Conservation (phyloP, 53 echinoderm and acorn worm genomes). For the Patiria pectinifera region DNA sequence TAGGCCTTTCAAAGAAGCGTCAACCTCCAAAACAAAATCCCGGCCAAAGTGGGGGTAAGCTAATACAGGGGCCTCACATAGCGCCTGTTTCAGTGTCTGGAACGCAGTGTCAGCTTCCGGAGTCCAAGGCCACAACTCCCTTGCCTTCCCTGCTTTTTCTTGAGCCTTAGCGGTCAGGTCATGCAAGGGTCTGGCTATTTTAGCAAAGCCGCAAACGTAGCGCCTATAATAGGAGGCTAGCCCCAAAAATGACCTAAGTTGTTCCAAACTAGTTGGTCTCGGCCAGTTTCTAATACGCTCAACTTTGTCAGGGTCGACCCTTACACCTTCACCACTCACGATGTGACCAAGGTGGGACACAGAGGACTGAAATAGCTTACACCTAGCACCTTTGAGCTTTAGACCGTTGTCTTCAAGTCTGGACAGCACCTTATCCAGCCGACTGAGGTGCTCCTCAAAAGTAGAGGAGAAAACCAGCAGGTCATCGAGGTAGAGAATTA, state of each 20-base stretch:
- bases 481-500: conserved; percentile 68
- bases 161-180: conserved; percentile 14
- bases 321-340: conserved; percentile 48
- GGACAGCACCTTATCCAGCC: conserved; percentile 47
- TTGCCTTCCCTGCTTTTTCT: conserved; percentile 7
- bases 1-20: conserved; percentile 49
- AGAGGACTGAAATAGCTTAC: conserved; percentile 12
- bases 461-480: conserved; percentile 54
- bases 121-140: too few species aligned
- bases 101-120: too few species aligned
- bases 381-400: conserved; percentile 69
- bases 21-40: conserved; percentile 41
- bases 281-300: conserved; percentile 51
- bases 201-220: conserved; percentile 45
- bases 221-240: conserved; percentile 65
- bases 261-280: conserved; percentile 16
- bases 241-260: conserved; percentile 67
- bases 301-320: conserved; percentile 59
- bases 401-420: conserved; percentile 51
- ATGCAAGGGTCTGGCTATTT: conserved; percentile 41
- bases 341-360: conserved; percentile 73
- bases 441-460: conserved; percentile 49
- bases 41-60: conserved; percentile 37
- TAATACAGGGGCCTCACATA: conserved; percentile 37
- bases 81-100: conserved; percentile 1